phyloP scores from a whole-genome alignment of 2,797 vertebrate species.

The Clarias pachynema region DNA sequence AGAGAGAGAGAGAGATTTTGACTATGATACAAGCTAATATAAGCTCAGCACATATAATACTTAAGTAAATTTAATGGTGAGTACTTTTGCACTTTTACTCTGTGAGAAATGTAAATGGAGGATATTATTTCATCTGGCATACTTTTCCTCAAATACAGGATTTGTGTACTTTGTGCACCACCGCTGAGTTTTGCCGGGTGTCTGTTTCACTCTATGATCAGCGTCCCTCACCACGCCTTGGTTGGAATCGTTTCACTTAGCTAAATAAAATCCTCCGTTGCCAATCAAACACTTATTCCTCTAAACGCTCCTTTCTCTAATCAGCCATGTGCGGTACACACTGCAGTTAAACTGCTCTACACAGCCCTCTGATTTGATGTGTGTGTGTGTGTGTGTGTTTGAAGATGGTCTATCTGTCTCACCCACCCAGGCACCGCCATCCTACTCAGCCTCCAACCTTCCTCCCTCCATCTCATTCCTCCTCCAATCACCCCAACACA shows the following conservation, averaged over 20 bases:
- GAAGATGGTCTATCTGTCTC: slow-evolving; percentile 43
- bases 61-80: too few species aligned
- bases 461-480: slow-evolving; percentile 70
- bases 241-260: slow-evolving; percentile 37
- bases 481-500: slow-evolving; percentile 82
- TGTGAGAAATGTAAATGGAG: too few species aligned
- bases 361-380: slow-evolving; percentile 41
- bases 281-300: slow-evolving; percentile 32
- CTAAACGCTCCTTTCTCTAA: slow-evolving; percentile 23
- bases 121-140: too few species aligned
- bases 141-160: too few species aligned
- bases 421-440: slow-evolving; percentile 25
- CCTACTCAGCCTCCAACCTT: slow-evolving; percentile 66
- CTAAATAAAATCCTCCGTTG: slow-evolving; percentile 44
- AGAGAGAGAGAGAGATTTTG: too few species aligned
- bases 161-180: too few species aligned
- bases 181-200: not conserved
- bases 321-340: slow-evolving; percentile 14
- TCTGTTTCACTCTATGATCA: slow-evolving; percentile 32
- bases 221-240: slow-evolving; percentile 13
- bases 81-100: too few species aligned
- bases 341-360: slow-evolving; percentile 27
- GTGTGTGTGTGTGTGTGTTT: slow-evolving; percentile 38
- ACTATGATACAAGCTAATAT: too few species aligned
- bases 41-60: too few species aligned